phyloP scores from a whole-genome alignment of 1,140 invertebrate genomes.

The Trichogramma pretiosum region DNA sequence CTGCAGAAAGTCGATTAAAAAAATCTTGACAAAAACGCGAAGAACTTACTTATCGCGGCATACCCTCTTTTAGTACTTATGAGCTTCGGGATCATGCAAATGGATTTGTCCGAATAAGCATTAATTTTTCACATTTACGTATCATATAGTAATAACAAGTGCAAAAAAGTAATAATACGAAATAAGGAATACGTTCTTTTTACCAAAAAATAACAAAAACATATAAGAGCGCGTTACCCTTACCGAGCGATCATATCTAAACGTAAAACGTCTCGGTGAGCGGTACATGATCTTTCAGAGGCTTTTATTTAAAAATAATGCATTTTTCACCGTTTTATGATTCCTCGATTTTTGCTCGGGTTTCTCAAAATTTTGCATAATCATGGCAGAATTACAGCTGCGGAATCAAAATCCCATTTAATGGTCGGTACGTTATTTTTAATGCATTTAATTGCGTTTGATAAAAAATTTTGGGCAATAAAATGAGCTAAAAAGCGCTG shows the following conservation, averaged over 20 bases:
- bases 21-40: constrained; percentile 3
- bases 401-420: constrained; percentile 1
- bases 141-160: too few relatives aligned
- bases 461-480: too few relatives aligned
- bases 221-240: too few relatives aligned
- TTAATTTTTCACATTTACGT: constrained; percentile 12
- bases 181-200: too few relatives aligned
- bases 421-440: constrained; percentile 6
- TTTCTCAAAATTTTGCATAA: constrained; percentile 4
- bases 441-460: too few relatives aligned
- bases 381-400: background rate
- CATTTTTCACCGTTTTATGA: constrained; percentile 8
- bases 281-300: background rate
- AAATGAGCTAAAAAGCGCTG: too few relatives aligned
- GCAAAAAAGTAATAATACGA: too few relatives aligned
- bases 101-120: constrained; percentile 19
- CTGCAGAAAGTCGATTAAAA: too few relatives aligned
- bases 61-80: too few relatives aligned
- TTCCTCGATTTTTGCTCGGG: constrained; percentile 12
- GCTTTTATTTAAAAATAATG: constrained; percentile 6
- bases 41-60: too few relatives aligned
- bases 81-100: too few relatives aligned
- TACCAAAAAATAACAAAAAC: background rate
- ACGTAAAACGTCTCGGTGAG: background rate
- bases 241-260: background rate